A percentile compares a stretch with the other conserved stretches of the same genome.
These are phyloP conservation scores for Minunthozetes semirufus DNA, from an alignment of 2,888 invertebrate species.

Conservation along the genomic window DNA sequence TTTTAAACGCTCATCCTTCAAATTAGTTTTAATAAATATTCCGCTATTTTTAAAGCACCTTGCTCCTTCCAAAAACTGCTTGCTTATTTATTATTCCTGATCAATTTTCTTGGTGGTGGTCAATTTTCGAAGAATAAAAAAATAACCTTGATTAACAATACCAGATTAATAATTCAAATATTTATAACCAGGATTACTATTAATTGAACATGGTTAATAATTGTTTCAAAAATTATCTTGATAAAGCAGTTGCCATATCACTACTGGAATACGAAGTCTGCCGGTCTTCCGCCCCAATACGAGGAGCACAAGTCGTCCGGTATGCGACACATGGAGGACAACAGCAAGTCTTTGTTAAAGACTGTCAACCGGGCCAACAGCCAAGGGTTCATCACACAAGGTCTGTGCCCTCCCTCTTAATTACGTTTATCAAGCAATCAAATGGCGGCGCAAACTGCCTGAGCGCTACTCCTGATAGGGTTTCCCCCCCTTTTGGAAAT, in stretches of 20 bases:
- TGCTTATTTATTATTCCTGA: too few species aligned
- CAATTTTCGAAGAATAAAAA: too few species aligned
- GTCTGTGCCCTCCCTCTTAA: neutral
- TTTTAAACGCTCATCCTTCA: too few species aligned
- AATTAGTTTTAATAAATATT: too few species aligned
- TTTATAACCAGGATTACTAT: neutral
- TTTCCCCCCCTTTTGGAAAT: too few species aligned
- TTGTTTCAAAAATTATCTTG: neutral
- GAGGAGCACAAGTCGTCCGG: slow-evolving; percentile 28
- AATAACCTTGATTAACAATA: too few species aligned
- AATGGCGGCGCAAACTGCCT: too few species aligned
- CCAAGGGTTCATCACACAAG: slow-evolving; percentile 26
- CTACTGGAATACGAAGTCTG: slow-evolving; percentile 27
- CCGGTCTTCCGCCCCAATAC: slow-evolving; percentile 22
- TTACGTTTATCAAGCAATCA: neutral
- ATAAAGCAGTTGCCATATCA: slow-evolving; percentile 23
- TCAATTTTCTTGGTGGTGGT: too few species aligned
- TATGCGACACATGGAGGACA: slow-evolving; percentile 27
- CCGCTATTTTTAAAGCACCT: too few species aligned
- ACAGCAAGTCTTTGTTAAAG: slow-evolving; percentile 17
- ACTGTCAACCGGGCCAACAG: neutral
- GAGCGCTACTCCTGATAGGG: too few species aligned
- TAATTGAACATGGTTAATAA: neutral
- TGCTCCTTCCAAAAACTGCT: too few species aligned
- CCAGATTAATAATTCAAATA: too few species aligned